These are phyloP conservation scores for Sigmodon hispidus DNA, from an alignment of 2,113 vertebrate genomes.

Conservation along the genomic window DNA sequence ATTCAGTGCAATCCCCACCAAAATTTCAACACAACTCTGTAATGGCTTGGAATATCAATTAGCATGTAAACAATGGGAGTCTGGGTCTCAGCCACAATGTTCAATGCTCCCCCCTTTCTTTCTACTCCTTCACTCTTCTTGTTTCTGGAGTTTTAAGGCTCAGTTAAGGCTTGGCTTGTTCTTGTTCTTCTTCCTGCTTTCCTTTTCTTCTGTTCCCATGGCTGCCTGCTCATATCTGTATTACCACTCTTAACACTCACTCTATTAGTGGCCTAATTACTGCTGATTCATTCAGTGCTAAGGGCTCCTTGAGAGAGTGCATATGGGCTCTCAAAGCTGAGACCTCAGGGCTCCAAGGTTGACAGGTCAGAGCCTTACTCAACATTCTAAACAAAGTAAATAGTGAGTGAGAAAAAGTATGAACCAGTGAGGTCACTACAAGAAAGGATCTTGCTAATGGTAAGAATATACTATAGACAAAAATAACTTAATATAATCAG, in stretches of 20 bases:
- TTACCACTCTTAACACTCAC: neutral
- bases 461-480: neutral
- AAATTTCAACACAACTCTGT: neutral
- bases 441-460: neutral
- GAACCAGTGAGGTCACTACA: neutral
- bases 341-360: neutral
- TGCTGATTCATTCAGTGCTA: neutral
- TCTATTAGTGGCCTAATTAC: neutral
- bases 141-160: neutral
- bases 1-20: neutral
- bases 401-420: neutral
- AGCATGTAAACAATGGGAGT: neutral
- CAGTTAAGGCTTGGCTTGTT: neutral
- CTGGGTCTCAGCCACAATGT: neutral
- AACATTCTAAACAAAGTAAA: neutral
- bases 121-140: neutral
- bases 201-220: neutral
- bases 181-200: neutral
- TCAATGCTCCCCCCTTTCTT: no score
- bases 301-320: neutral
- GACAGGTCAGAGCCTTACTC: neutral
- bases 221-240: neutral
- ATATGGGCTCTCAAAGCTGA: neutral
- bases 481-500: constrained; percentile 1
- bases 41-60: neutral